Base-by-base conservation (phyloP, 2,113 vertebrate genomes). In the Zosterops borbonicus region DNA sequence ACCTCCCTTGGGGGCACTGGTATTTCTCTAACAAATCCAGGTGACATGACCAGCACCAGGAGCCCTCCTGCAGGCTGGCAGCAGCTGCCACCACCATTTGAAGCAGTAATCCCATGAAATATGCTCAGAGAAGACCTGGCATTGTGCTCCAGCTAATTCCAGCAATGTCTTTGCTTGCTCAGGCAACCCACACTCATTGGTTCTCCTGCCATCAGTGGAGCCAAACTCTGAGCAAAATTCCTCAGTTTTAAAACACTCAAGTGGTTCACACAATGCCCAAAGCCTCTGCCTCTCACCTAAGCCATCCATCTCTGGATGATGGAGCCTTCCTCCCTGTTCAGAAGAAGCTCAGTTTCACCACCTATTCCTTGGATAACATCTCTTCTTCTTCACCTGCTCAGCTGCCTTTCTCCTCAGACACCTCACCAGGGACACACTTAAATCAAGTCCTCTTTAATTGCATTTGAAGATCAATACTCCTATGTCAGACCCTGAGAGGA, bases 151-250 rank as follows among this genome's bases (percentile, higher is more conserved):
- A 71, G 0, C 42, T n/a, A 27, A 22, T 37, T 33, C 23, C 6
- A 67, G 53, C 5, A 77, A 13, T 0, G 0, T 37, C 56, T 37
- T 49, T 63, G 65, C 37, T 29, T 46, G 44, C 60, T 53, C 53
- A 71, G 46, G 12, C 19, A 82, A 4, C n/a, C 5, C 63, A 17
- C 13, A 9, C 24, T 27, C 0, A 5, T 2, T 23, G 25, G 31
- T 42, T 20, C 35, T 81, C 31, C 60, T 47, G 49, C n/a, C 33
- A 24, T 29, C 52, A n/a, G 11, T 22, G 41, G 29, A 90, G n/a
- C 67, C 65, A 41, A 85, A 60, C 23, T 23, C 60, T 14, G 18
- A 52, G 12, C n/a, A 88, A 73, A 71, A 70, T 11, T 53, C 14
- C 28, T 50, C 50, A 1, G 5, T 24, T 93, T 78, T 8, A 44